Evolutionary conservation across 92 coral and sea anemone genomes (phyloP).

Genomic region (Parazoanthus atlanticus): DNA sequence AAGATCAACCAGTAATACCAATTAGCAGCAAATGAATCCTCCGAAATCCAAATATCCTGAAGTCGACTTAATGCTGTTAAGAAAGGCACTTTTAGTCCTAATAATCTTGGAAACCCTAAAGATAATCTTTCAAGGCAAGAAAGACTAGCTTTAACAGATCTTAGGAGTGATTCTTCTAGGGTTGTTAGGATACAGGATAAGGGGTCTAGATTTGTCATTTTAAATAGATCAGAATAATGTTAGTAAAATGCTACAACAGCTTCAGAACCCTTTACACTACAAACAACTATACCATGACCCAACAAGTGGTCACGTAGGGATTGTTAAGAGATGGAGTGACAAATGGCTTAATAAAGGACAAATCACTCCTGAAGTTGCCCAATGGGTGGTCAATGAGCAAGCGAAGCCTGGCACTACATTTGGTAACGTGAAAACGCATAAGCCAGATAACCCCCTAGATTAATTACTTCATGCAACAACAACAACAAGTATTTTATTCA

Average conservation of each 20-base stretch:
- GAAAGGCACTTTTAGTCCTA: too few relatives aligned
- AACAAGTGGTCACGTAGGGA: not conserved
- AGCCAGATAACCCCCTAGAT: not conserved
- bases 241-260: not conserved
- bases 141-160: not conserved
- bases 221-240: not conserved
- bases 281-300: not conserved
- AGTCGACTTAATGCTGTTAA: too few relatives aligned
- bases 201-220: not conserved
- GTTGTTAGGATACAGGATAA: not conserved
- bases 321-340: not conserved
- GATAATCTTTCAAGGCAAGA: not conserved
- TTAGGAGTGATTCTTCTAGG: not conserved
- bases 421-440: not conserved
- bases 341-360: not conserved
- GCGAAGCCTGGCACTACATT: conserved; percentile 22
- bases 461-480: conserved; percentile 36
- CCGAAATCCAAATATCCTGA: too few relatives aligned
- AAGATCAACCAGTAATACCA: too few relatives aligned
- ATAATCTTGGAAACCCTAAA: too few relatives aligned
- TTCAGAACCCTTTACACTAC: not conserved
- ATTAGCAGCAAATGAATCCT: too few relatives aligned
- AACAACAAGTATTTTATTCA: too few relatives aligned
- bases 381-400: conserved; percentile 32
- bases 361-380: conserved; percentile 3